Conservation (phyloP, 2,888 invertebrate species). For the Hypsopygia costalis region DNA sequence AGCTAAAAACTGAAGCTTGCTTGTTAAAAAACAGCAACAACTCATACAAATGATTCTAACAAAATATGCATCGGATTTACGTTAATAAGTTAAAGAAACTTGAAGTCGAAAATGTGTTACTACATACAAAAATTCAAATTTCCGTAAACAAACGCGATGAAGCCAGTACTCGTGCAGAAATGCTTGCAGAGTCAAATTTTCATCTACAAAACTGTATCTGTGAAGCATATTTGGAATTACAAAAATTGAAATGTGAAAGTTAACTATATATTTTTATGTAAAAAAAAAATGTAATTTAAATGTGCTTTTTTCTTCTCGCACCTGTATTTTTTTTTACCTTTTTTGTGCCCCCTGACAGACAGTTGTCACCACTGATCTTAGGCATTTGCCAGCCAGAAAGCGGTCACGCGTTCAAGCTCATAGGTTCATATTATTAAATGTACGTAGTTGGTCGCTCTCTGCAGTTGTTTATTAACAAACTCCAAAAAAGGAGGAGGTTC, state of each 20-base stretch:
- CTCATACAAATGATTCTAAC: background rate
- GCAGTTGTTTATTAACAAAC: too few relatives aligned
- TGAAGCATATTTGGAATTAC: slow-evolving; percentile 37
- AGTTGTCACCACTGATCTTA: too few relatives aligned
- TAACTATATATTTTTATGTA: background rate
- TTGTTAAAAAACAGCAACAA: background rate
- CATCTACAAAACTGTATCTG: slow-evolving; percentile 43
- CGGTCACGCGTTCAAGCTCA: too few relatives aligned
- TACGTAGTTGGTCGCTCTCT: too few relatives aligned
- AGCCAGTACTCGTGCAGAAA: slow-evolving; percentile 43
- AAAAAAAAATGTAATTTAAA: too few relatives aligned
- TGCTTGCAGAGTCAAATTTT: slow-evolving; percentile 51
- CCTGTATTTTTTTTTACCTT: too few relatives aligned
- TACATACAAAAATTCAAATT: slow-evolving; percentile 36
- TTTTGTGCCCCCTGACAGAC: too few relatives aligned
- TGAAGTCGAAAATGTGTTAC: slow-evolving; percentile 37
- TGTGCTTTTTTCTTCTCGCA: too few relatives aligned
- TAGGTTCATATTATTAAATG: too few relatives aligned
- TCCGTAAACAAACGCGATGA: slow-evolving; percentile 45
- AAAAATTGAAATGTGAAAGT: slow-evolving; percentile 29
- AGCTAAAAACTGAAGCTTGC: slow-evolving; percentile 33
- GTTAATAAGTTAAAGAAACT: slow-evolving; percentile 29
- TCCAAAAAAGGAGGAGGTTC: too few relatives aligned
- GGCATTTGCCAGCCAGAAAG: too few relatives aligned
- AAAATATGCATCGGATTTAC: slow-evolving; percentile 22